Base-by-base conservation (phyloP, 2,113 vertebrate genomes). In the Mus spicilegus region DNA sequence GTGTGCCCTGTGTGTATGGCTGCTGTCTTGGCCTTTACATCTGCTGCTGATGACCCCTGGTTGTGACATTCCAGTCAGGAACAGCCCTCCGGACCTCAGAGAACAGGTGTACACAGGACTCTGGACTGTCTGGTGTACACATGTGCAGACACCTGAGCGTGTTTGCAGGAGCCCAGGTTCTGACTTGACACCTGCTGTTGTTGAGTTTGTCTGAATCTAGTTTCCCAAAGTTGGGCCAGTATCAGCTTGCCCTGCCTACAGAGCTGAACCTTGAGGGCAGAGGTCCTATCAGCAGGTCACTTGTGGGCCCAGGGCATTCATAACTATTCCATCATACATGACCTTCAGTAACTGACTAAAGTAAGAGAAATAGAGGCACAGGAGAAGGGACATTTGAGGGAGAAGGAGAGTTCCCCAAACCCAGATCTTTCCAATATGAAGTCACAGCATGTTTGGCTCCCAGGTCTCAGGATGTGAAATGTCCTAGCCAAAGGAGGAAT, bases 351-450 rank as follows among this genome's bases (percentile, higher is more conserved):
- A 69, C 30, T 65, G 36, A 46, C 24, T 58, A 51, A 80, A 33
- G 81, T 72, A 12, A 70, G 49, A 54, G 56, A 54, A 12, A 16
- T 39, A 30, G 9, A 36, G 39, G 8, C 26, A 28, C 39, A 30
- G 28, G 20, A 6, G 58, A 26, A 36, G 5, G 56, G 75, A 28
- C 85, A 69, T 3, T 11, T 24, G 51, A n/a, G 89, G 51, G 75
- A 42, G 54, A 51, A 3, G n/a, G 78, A 46, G 76, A 58, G n/a
- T 28, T 30, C 63, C 11, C 42, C 65, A 7, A 1, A 28, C 22
- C 7, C 7, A 17, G 13, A 51, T 81, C 39, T 58, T 72, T 42
- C 63, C 0, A 0, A 6, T 5, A 3, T 51, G 17, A 0, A 22
- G 28, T 19, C 46, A 16, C 16, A 12, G 54, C 67, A 14, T 75